Evolutionary conservation across 23 tunicate genomes (phyloP), one percentile per base, ranked within the genome.

Genomic region (Diplosoma virens): DNA sequence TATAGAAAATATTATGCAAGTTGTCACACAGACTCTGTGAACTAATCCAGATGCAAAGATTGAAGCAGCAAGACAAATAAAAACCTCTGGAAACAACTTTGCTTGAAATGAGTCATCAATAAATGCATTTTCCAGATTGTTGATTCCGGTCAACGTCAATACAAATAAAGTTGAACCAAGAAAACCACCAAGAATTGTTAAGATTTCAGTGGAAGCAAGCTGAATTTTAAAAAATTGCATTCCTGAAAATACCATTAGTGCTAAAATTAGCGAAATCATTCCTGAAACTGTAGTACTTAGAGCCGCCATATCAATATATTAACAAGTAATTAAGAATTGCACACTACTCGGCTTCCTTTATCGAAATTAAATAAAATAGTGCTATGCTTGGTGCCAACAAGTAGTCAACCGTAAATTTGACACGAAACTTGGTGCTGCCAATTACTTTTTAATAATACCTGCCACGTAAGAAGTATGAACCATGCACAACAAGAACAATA

Each of bases 91-190:
- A 32, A 92, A 72, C 60, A 92, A 47, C 41, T 92, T 92, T 18
- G 97, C 97, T 85, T 92, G 97, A 46, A 92, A 92, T 30, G 55
- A 78, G 48, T 92, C 97, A 67, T 88, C 97, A 23, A 92, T 76
- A 53, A 85, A 77, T 1, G 76, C 81, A 59, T 41, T 81, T 75
- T 92, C 97, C 30, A 92, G 45, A 37, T 92, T 92, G 47, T 71
- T 92, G 18, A 85, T 33, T 27, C 79, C 92, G 4, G 97, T 92
- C 3, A 92, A 68, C 1, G 80, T 30, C 25, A 82, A 61, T n/a
- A 80, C 41, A 66, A 92, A 92, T 25, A 92, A 29, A 30, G 81
- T 11, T 23, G 97, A 92, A 11, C 97, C 97, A 30, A 92, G 67
- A 37, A 85, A 61, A 24, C 97, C 97, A 3, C 97, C 97, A 17